Conservation (phyloP, 2,888 invertebrate species). For the Cantharis nigra region DNA sequence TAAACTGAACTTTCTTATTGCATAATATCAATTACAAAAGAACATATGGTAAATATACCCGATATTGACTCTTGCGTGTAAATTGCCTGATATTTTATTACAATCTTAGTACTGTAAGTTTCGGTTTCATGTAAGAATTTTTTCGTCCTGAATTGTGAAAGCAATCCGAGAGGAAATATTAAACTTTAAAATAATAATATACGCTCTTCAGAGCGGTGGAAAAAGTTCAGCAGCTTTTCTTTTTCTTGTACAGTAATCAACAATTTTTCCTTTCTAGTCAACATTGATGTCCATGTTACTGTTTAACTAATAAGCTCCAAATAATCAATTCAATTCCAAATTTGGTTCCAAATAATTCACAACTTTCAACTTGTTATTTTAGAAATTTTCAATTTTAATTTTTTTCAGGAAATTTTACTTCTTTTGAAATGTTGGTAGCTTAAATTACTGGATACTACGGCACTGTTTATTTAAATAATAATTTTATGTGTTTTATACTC, state of each 20-base stretch:
- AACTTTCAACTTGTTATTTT: too few relatives aligned
- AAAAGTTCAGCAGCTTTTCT: background rate
- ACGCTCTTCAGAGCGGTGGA: background rate
- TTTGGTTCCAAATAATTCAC: too few relatives aligned
- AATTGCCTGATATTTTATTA: conserved; percentile 15
- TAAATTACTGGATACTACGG: background rate
- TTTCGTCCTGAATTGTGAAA: background rate
- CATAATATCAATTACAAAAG: conserved; percentile 17
- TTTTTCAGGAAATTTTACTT: too few relatives aligned
- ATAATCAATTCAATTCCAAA: too few relatives aligned
- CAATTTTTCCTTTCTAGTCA: background rate
- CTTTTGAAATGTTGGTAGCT: background rate
- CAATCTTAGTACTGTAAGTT: conserved; percentile 14
- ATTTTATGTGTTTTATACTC: background rate
- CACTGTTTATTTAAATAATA: background rate
- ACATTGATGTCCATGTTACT: too few relatives aligned
- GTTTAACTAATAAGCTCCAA: too few relatives aligned
- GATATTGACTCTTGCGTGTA: conserved; percentile 11
- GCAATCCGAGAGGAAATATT: background rate
- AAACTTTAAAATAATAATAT: background rate
- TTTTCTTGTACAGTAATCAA: background rate
- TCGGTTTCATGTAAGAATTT: conserved; percentile 10
- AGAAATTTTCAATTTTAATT: too few relatives aligned
- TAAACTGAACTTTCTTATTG: conserved; percentile 12
- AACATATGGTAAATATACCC: conserved; percentile 15